Percentiles rank a stretch among this genome's conserved stretches.
phyloP scores from a whole-genome alignment of 2,797 vertebrate genomes.

The Enteromius thamalakanensis region DNA sequence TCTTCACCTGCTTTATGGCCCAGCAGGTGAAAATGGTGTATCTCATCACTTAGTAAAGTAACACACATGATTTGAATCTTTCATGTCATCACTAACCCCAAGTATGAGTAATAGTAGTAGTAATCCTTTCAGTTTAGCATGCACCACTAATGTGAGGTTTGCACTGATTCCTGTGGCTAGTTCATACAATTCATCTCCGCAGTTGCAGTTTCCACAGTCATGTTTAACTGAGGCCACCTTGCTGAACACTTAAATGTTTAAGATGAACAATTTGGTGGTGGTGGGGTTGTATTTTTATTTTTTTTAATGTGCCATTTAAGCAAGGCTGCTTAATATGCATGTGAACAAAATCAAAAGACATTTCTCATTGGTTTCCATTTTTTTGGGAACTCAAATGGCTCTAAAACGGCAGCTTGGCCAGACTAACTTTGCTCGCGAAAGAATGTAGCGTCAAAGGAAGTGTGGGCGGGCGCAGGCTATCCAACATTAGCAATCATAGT shows the following conservation, averaged over 20 bases:
- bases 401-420: too few species aligned
- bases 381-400: too few species aligned
- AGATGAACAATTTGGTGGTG: constrained; percentile 71
- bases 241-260: constrained; percentile 66
- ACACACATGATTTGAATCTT: neutral
- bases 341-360: too few species aligned
- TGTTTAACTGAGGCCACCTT: constrained; percentile 68
- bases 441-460: too few species aligned
- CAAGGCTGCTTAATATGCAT: too few species aligned
- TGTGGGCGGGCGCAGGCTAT: too few species aligned
- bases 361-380: too few species aligned
- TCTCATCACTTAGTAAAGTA: neutral
- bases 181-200: constrained; percentile 66
- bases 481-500: too few species aligned
- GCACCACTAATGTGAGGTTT: neutral
- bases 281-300: constrained; percentile 66
- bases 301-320: constrained; percentile 31
- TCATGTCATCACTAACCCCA: neutral
- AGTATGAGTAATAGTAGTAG: neutral
- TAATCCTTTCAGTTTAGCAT: neutral
- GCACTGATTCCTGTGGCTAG: constrained; percentile 45
- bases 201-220: constrained; percentile 67
- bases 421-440: too few species aligned
- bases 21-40: neutral
- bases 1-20: neutral